Evolutionary conservation across 2,113 vertebrate species (phyloP), one percentile per base, ranked within the genome.

Genomic region (Sardina pilchardus): DNA sequence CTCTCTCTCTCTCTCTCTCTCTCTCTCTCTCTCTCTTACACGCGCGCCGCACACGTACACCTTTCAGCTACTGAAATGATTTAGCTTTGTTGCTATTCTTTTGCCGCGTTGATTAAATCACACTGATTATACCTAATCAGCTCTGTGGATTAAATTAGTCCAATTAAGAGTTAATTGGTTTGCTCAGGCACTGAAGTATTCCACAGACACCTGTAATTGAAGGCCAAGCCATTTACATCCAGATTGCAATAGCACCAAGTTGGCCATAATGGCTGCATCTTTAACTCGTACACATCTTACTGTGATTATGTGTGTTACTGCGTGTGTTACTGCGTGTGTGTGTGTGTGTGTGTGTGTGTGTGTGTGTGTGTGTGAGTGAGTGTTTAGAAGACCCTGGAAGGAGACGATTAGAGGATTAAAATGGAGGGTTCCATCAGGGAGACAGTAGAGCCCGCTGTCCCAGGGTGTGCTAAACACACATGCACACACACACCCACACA

Each of bases 341-440:
- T 59, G 53, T n/a, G 53, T 59, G 53, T 59, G 53, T n/a, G 53
- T 59, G 53, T 59, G 53, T n/a, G 53, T 59, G 53, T 67, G 59
- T 30, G n/a, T 67, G 59, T 67, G 59, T 12, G 63, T 34, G 63
- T 71, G 63, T 14, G 63, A 10, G 63, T 30, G 63, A 12, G 63
- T 30, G 63, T 30, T n/a, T 30, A 6, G 50, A 86, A 85, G 87
- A 86, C 85, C 90, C 90, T 88, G 84, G 83, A 93, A 89, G 92
- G 92, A 89, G 91, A 90, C 90, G 90, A 94, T 94, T 92, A 93
- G 91, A 0, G 85, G 92, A 92, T 92, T 92, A 89, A 81, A 83
- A 83, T 81, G 63, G 83, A 85, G 82, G 75, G 47, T 56, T 56
- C 50, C 14, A 56, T 56, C 50, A 56, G 19, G 50, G 6, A 56